These are phyloP conservation scores for Trematomus loennbergii DNA, from an alignment of 2,113 vertebrate species.

Conservation along the genomic window DNA sequence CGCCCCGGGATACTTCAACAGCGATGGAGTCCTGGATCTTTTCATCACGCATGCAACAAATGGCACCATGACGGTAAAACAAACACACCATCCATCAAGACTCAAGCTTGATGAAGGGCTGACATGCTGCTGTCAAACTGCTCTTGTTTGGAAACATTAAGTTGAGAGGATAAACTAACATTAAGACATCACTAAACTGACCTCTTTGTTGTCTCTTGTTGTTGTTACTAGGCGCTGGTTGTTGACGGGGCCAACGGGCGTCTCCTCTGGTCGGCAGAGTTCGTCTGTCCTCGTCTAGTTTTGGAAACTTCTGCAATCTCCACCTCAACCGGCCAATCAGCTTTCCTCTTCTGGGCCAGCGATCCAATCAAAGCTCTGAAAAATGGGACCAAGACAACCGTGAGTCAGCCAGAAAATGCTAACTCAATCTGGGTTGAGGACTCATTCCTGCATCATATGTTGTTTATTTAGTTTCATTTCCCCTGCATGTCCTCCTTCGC, in stretches of 20 bases:
- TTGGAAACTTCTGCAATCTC: slow-evolving; percentile 86
- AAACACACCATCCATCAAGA: neutral
- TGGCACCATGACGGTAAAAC: slow-evolving; percentile 88
- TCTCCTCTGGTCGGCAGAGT: slow-evolving; percentile 87
- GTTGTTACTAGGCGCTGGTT: slow-evolving; percentile 83
- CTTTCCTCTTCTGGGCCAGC: slow-evolving; percentile 96
- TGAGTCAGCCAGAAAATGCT: slow-evolving; percentile 53
- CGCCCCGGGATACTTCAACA: slow-evolving; percentile 89
- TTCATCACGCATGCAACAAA: slow-evolving; percentile 89
- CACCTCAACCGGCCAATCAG: slow-evolving; percentile 89
- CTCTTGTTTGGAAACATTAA: no score
- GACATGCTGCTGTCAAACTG: neutral
- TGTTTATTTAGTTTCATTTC: no score
- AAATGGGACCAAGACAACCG: slow-evolving; percentile 76
- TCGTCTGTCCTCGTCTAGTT: slow-evolving; percentile 85
- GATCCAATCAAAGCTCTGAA: slow-evolving; percentile 77
- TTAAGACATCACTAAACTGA: neutral
- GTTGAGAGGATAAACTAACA: neutral
- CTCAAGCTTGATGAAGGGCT: no score
- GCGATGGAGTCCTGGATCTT: slow-evolving; percentile 90
- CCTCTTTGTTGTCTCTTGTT: neutral
- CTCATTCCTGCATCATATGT: no score
- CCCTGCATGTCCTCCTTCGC: no score
- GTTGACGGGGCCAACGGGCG: slow-evolving; percentile 87
- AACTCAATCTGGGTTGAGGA: no score